Evolutionary conservation across 2,113 vertebrate genomes (phyloP).

Genomic region (Chaetops frenatus): DNA sequence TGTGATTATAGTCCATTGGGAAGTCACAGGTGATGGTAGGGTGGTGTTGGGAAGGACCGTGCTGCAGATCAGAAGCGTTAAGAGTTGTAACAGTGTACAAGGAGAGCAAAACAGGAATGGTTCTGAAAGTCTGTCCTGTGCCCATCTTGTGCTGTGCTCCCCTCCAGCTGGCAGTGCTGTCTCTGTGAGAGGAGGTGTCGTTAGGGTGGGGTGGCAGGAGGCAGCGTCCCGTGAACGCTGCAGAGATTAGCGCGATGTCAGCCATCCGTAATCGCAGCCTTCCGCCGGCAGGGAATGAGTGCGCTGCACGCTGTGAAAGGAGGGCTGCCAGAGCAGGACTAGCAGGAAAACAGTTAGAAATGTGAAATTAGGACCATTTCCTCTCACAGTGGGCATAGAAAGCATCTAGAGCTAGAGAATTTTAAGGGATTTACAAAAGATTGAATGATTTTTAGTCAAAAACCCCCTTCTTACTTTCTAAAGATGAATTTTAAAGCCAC

Average conservation of each 20-base stretch:
- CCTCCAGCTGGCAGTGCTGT: not conserved
- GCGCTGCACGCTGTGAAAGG: not conserved
- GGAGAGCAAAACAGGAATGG: not conserved
- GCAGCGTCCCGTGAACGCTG: not conserved
- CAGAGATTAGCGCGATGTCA: not conserved
- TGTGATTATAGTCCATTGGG: not conserved
- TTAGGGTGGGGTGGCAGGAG: not conserved
- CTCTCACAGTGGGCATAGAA: not conserved
- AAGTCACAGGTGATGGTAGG: not conserved
- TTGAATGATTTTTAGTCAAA: not conserved
- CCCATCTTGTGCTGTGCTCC: not conserved
- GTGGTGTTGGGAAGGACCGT: not conserved
- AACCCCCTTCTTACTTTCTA: not conserved
- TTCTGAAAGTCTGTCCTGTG: not conserved
- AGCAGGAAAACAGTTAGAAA: not conserved
- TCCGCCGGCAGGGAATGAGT: not conserved
- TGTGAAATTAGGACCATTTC: not conserved
- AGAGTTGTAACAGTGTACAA: not conserved
- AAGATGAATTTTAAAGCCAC: not conserved
- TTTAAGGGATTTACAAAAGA: not conserved
- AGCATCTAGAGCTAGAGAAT: not conserved
- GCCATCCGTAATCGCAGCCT: not conserved
- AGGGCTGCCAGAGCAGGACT: not conserved
- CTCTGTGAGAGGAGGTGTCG: not conserved
- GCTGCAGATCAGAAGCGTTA: not conserved